Percentiles rank a stretch among this genome's conserved stretches.
phyloP scores from a whole-genome alignment of 2,888 invertebrate species.

The Herminia tarsipennalis region DNA sequence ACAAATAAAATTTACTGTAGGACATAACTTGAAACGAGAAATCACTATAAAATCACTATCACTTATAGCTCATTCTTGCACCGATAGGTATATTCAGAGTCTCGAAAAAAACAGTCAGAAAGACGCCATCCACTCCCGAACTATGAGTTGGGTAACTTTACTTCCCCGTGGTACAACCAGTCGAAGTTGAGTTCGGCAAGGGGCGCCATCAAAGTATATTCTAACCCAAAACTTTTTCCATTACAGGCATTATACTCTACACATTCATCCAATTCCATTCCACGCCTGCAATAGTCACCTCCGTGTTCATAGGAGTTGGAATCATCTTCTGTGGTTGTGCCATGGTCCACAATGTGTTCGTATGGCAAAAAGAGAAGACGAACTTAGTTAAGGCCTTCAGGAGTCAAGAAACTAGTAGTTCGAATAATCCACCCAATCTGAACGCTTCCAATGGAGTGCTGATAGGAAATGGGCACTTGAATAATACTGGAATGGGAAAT shows the following conservation, averaged over 20 bases:
- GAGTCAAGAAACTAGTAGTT: constrained; percentile 61
- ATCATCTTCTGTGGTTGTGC: constrained; percentile 97
- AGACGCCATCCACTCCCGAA: too few species aligned
- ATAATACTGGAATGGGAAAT: constrained; percentile 71
- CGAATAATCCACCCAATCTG: constrained; percentile 54
- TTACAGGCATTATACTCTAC: constrained; percentile 94
- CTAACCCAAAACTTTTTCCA: constrained; percentile 14
- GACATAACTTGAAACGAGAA: too few species aligned
- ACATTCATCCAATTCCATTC: constrained; percentile 97
- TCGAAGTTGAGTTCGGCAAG: too few species aligned
- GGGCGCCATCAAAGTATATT: too few species aligned
- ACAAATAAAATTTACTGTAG: too few species aligned
- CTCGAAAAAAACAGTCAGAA: too few species aligned
- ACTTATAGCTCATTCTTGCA: too few species aligned
- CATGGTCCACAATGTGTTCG: constrained; percentile 97
- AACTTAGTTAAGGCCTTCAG: constrained; percentile 90
- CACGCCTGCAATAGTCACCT: constrained; percentile 95
- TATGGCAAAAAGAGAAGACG: constrained; percentile 97
- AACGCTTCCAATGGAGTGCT: constrained; percentile 73
- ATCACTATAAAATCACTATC: too few species aligned
- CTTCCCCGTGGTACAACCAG: too few species aligned
- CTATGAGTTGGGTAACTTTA: too few species aligned
- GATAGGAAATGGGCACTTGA: constrained; percentile 74
- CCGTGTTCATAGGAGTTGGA: constrained; percentile 94
- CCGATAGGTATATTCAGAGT: too few species aligned